These are phyloP conservation scores for Lasioglossum malachurum DNA, from an alignment of 2,888 invertebrate genomes.

Conservation along the genomic window DNA sequence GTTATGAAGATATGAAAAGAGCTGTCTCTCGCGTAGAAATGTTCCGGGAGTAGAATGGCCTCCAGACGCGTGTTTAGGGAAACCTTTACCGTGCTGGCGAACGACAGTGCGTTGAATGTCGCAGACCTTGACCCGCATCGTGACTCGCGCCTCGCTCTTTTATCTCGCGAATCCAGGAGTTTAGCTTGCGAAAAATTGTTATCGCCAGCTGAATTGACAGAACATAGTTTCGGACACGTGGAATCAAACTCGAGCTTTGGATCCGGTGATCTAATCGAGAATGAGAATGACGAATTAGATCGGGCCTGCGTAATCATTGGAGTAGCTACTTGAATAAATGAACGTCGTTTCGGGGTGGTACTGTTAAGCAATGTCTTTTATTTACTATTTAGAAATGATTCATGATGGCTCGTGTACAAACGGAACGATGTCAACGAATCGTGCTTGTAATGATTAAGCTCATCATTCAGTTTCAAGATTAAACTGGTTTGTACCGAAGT, in stretches of 20 bases:
- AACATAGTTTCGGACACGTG: not conserved
- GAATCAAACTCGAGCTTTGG: not conserved
- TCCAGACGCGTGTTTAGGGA: slow-evolving; percentile 41
- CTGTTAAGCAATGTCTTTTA: too few relatives aligned
- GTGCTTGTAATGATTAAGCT: too few relatives aligned
- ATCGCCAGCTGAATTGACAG: slow-evolving; percentile 18
- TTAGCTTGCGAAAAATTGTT: slow-evolving; percentile 16
- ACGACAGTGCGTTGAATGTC: slow-evolving; percentile 42
- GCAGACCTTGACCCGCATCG: slow-evolving; percentile 59
- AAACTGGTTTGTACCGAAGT: too few relatives aligned
- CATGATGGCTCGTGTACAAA: too few relatives aligned
- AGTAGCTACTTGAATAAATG: too few relatives aligned
- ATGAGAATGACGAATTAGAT: too few relatives aligned
- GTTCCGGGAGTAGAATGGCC: not conserved
- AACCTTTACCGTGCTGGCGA: slow-evolving; percentile 55
- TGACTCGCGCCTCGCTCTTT: slow-evolving; percentile 19
- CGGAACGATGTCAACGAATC: too few relatives aligned
- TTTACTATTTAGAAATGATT: too few relatives aligned
- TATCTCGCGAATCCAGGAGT: slow-evolving; percentile 23
- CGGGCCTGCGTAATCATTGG: too few relatives aligned
- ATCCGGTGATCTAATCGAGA: too few relatives aligned
- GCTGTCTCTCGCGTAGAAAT: not conserved
- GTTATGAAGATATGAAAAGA: not conserved
- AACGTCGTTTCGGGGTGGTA: too few relatives aligned
- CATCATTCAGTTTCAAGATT: too few relatives aligned